Percentiles rank a stretch among this genome's conserved stretches.
phyloP scores from a whole-genome alignment of 2,888 invertebrate genomes.

The Caenorhabditis panamensis region DNA sequence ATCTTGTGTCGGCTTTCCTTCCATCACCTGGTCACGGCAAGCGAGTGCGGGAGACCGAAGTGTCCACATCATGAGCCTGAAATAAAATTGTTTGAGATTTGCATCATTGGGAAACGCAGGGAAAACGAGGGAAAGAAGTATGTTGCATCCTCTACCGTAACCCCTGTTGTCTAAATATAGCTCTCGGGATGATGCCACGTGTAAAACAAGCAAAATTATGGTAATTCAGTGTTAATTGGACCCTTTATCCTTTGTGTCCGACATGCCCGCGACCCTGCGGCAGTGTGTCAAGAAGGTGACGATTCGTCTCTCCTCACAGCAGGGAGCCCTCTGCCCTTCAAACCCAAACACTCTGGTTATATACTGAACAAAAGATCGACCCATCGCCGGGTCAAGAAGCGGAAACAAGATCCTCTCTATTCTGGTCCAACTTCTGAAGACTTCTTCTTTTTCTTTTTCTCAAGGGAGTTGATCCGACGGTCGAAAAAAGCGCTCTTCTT shows the following conservation, averaged over 20 bases:
- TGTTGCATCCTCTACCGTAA: constrained; percentile 14
- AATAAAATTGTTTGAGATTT: constrained; percentile 30
- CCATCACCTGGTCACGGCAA: constrained; percentile 75
- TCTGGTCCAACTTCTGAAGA: no score
- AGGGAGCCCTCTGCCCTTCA: constrained; percentile 32
- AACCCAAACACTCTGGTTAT: constrained; percentile 14
- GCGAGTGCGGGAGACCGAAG: constrained; percentile 73
- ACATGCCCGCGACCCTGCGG: background rate
- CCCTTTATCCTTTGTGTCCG: constrained; percentile 1
- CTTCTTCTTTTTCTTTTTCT: background rate
- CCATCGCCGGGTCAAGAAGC: background rate
- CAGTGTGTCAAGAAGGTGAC: constrained; percentile 29
- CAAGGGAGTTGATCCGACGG: background rate
- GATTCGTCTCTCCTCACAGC: constrained; percentile 28
- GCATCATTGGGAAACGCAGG: background rate
- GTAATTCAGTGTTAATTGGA: constrained; percentile 36
- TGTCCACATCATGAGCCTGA: constrained; percentile 78
- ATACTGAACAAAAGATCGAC: constrained; percentile 21
- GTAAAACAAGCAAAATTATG: constrained; percentile 34
- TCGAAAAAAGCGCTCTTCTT: constrained; percentile 5
- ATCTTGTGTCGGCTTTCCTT: constrained; percentile 79
- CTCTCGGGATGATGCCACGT: background rate
- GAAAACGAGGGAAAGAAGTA: background rate
- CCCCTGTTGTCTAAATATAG: background rate
- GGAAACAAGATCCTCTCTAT: background rate